These are phyloP conservation scores for Alosa sapidissima DNA, from an alignment of 2,797 vertebrate genomes.

Conservation along the genomic window DNA sequence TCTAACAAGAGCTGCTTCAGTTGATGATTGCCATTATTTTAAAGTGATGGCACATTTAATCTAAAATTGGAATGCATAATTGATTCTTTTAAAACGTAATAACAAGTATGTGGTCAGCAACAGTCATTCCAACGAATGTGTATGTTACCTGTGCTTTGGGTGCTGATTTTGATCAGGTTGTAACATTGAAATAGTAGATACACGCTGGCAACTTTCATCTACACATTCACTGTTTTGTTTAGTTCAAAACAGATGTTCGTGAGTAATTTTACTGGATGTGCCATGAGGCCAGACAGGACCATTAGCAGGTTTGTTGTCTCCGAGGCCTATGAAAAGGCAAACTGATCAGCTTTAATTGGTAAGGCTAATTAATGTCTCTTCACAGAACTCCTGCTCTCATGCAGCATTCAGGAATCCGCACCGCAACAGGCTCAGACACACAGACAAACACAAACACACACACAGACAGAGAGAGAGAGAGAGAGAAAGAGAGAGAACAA, in stretches of 20 bases:
- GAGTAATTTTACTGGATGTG: neutral
- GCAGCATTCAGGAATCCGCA: slow-evolving; percentile 46
- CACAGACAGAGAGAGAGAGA: slow-evolving; percentile 31
- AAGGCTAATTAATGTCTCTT: slow-evolving; percentile 48
- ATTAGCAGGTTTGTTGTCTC: neutral
- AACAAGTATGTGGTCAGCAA: too few species aligned
- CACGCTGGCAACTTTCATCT: neutral
- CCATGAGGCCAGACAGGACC: neutral
- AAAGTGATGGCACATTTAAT: neutral
- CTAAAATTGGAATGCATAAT: too few species aligned
- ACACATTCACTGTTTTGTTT: neutral
- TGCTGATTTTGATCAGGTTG: neutral
- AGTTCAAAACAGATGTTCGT: neutral
- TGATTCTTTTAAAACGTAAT: too few species aligned
- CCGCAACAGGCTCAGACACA: slow-evolving; percentile 41
- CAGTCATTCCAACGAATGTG: too few species aligned
- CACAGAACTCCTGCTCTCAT: slow-evolving; percentile 39
- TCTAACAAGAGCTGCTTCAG: neutral
- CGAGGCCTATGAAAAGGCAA: slow-evolving; percentile 24
- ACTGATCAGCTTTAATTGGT: slow-evolving; percentile 38
- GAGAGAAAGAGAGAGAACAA: slow-evolving; percentile 39
- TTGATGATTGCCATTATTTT: neutral
- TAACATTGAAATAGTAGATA: neutral
- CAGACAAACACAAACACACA: neutral
- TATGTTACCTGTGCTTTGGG: neutral